Base-by-base conservation (phyloP, 2,888 invertebrate genomes). In the Drosophila phalerata region DNA sequence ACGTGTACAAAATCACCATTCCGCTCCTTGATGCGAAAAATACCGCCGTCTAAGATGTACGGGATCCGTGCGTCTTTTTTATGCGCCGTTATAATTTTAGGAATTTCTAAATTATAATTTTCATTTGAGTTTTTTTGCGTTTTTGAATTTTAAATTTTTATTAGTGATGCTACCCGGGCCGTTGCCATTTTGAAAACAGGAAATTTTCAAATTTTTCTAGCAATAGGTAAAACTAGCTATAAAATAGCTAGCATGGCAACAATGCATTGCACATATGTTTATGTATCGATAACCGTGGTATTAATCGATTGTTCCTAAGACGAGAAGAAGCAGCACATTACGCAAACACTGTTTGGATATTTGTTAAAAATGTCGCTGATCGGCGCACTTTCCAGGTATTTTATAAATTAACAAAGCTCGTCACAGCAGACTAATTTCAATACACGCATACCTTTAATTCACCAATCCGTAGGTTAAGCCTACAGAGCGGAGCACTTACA, bases 351-450 rank as follows among this genome's bases (percentile, higher is more conserved):
- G 28, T 25, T 62, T 66, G 28, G 52, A 62, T 22, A 34, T 67
- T 67, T 65, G 69, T 77, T 60, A 69, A 86, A 71, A 60, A 90
- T 90, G 90, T 84, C 91, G 13, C 60, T 90, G 0, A 15, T 89
- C 5, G 65, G 57, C 38, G 79, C 79, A 37, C 72, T 91, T 19
- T 68, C 82, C 43, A 83, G 90, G 90, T 90, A 68, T 71, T 57
- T 49, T 11, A 8, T n/a, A 0, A n/a, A n/a, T n/a, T 0, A n/a
- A n/a, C 3, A 11, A 4, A 52, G 32, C 4, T 0, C 25, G 1
- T 6, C 2, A 5, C 0, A 22, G 9, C 6, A 19, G 4, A 30
- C 0, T 19, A 8, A 9, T 55, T 9, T 2, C 3, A 34, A 38
- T 13, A 17, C 10, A 9, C 10, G 6, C 0, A 11, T 6, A 5